Conservation (phyloP, 2,888 invertebrate genomes). For the Mantis religiosa region DNA sequence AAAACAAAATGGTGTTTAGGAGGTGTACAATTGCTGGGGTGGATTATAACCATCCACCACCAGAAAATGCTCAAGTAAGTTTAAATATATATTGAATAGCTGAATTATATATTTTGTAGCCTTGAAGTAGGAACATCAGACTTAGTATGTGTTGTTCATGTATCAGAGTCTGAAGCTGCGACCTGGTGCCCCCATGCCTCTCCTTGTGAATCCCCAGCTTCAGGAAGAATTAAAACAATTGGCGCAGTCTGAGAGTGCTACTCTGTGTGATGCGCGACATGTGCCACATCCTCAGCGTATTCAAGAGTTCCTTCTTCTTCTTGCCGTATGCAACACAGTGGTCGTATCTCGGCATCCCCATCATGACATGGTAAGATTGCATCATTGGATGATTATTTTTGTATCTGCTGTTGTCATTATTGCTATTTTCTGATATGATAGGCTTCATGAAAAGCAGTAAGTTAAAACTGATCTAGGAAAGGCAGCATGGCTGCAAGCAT, state of each 20-base stretch:
- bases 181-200: constrained; percentile 49
- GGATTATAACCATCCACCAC: constrained; percentile 81
- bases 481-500: too few species aligned
- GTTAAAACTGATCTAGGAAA: too few species aligned
- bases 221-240: constrained; percentile 51
- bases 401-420: too few species aligned
- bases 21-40: constrained; percentile 83
- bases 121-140: not conserved
- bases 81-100: not conserved
- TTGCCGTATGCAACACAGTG: constrained; percentile 95
- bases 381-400: too few species aligned
- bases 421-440: too few species aligned
- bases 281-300: constrained; percentile 63
- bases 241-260: constrained; percentile 36
- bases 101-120: not conserved
- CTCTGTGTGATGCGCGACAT: constrained; percentile 16
- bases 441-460: too few species aligned
- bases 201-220: constrained; percentile 51
- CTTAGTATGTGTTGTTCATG: not conserved
- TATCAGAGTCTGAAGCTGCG: constrained; percentile 38
- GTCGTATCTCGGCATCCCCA: constrained; percentile 86
- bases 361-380: constrained; percentile 61
- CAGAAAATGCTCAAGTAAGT: constrained; percentile 47
- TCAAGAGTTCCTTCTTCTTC: constrained; percentile 82
- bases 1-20: constrained; percentile 95